Conservation (phyloP, 2,888 invertebrate species). For the Nephrotoma flavescens region DNA sequence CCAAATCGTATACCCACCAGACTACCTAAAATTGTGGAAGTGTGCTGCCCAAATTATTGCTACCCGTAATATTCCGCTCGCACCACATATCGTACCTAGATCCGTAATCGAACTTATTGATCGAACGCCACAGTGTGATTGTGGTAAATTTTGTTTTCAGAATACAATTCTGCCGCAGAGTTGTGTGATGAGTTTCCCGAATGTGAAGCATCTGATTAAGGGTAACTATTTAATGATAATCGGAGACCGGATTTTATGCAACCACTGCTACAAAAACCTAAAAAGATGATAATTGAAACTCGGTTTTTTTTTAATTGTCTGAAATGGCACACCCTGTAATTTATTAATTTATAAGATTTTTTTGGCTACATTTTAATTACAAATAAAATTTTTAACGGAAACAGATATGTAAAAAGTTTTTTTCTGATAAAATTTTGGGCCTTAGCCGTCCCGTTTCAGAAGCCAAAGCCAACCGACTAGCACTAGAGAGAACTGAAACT, state of each 20-base stretch:
- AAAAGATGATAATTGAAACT: neutral
- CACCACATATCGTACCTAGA: slow-evolving; percentile 19
- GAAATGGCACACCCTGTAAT: neutral
- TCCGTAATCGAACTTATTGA: slow-evolving; percentile 23
- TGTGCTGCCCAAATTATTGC: slow-evolving; percentile 21
- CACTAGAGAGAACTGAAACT: neutral
- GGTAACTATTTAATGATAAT: neutral
- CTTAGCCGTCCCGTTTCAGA: neutral
- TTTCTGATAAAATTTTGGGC: neutral
- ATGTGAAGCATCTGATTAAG: slow-evolving; percentile 22
- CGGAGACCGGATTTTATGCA: neutral
- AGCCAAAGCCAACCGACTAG: neutral
- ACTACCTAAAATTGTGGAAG: slow-evolving; percentile 20
- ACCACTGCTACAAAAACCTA: neutral
- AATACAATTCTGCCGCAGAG: slow-evolving; percentile 21
- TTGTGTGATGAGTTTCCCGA: slow-evolving; percentile 21
- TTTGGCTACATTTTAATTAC: neutral
- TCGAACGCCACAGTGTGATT: slow-evolving; percentile 26
- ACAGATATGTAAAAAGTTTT: neutral
- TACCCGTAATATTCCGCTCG: slow-evolving; percentile 7
- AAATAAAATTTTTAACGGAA: neutral
- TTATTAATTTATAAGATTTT: neutral
- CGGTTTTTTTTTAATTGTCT: neutral
- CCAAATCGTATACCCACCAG: neutral
- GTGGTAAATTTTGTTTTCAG: slow-evolving; percentile 23